phyloP scores from a whole-genome alignment of 2,888 invertebrate species.

The Lithodes maja region DNA sequence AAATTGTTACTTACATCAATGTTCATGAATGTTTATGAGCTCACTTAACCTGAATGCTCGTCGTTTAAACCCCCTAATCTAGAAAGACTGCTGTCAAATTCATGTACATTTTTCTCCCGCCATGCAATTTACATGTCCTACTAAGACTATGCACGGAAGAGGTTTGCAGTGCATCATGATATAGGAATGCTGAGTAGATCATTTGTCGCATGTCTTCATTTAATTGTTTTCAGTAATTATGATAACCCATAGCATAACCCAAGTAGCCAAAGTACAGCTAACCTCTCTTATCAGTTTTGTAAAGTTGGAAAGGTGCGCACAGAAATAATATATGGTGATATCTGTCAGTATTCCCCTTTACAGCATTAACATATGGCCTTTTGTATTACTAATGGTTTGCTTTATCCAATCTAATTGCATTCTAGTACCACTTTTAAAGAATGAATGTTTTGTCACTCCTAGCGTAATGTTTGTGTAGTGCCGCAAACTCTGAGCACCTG shows the following conservation, averaged over 20 bases:
- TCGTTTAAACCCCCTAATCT: constrained; percentile 15
- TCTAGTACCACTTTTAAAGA: neutral
- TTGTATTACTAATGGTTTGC: constrained; percentile 6
- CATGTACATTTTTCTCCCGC: neutral
- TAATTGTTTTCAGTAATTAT: constrained; percentile 9
- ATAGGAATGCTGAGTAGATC: constrained; percentile 10
- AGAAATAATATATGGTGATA: neutral
- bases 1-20: neutral
- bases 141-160: constrained; percentile 3
- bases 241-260: constrained; percentile 4
- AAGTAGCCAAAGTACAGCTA: constrained; percentile 17
- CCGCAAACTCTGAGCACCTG: neutral
- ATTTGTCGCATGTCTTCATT: constrained; percentile 17
- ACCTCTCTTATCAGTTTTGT: neutral
- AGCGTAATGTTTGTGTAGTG: neutral
- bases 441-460: neutral
- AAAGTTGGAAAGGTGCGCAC: neutral
- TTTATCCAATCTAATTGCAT: constrained; percentile 9
- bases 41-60: neutral
- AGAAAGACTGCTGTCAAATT: neutral
- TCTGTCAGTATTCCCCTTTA: neutral
- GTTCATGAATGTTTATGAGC: constrained; percentile 7
- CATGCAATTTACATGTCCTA: constrained; percentile 7
- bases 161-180: constrained; percentile 17
- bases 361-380: neutral